These are phyloP conservation scores for Peribatodes rhomboidaria DNA, from an alignment of 2,888 invertebrate species.

Conservation along the genomic window DNA sequence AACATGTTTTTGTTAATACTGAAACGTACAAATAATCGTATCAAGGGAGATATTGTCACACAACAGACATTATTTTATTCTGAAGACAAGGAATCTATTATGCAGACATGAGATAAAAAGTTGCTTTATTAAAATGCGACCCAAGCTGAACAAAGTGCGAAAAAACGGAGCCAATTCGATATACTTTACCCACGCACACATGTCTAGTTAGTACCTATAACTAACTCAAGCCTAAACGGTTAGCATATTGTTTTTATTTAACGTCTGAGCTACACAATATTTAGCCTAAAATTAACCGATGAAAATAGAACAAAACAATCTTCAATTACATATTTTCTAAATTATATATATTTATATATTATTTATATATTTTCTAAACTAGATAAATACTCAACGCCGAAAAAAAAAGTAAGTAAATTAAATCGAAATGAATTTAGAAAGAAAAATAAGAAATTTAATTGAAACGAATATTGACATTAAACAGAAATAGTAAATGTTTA, in stretches of 20 bases:
- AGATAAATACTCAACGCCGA: too few species aligned
- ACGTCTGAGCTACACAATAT: too few species aligned
- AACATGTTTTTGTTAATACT: not conserved
- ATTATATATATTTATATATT: too few species aligned
- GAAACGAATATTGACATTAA: too few species aligned
- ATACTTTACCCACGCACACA: slow-evolving; percentile 13
- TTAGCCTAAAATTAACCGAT: too few species aligned
- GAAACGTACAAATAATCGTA: not conserved
- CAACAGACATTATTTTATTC: slow-evolving; percentile 5
- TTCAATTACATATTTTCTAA: too few species aligned
- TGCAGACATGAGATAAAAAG: slow-evolving; percentile 53
- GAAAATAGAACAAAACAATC: too few species aligned
- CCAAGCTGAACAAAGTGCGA: slow-evolving; percentile 10
- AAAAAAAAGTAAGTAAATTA: not conserved
- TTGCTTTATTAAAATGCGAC: slow-evolving; percentile 43
- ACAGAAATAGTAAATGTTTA: too few species aligned
- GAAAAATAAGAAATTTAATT: too few species aligned
- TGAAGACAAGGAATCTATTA: slow-evolving; percentile 52
- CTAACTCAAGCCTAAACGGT: not conserved
- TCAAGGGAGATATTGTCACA: not conserved
- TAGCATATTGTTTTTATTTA: too few species aligned
- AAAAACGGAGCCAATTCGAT: slow-evolving; percentile 7
- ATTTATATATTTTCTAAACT: too few species aligned
- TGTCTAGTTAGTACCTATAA: not conserved
- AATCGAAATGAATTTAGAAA: not conserved